Evolutionary conservation across 2,797 vertebrate genomes (phyloP), one percentile per base, ranked within the genome.

Genomic region (Podarcis siculus): DNA sequence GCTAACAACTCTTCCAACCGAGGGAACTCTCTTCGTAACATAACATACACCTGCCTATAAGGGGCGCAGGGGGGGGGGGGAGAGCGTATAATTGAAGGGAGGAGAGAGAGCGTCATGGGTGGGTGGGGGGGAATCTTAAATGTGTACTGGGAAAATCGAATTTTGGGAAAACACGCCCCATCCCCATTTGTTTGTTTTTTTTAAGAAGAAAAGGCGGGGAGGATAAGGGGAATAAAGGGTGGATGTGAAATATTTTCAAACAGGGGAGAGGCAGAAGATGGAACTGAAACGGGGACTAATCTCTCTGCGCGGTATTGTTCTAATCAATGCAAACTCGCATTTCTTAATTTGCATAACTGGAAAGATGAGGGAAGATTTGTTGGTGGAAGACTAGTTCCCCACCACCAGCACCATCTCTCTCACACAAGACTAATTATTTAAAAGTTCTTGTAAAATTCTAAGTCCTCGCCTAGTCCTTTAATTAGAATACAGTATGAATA

Each of bases 401-500:
- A 95, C 75, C 42, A 27, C 75, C 12, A 15, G 93, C 85, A 95
- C 90, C 91, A 92, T 93, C 90, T 93, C 92, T 77, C 30, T n/a
- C 42, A 27, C 39, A 67, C 30, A 94, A 95, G 95, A 90, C 93
- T 97, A 96, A 96, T 97, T 97, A 97, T 97, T 97, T 97, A 95
- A 95, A 97, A 97, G 95, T 97, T 96, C 92, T 92, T 96, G 95
- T 91, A 95, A 94, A 96, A 96, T 95, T 55, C 91, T 85, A 95
- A 96, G 94, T 89, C 93, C 90, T 87, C 94, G 90, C 91, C 91
- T 91, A 58, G 96, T 95, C 91, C 95, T 97, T 97, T 97, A 96
- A 97, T 97, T 97, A 97, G 95, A 97, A 97, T 96, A 97, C 96
- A 92, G 91, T 89, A 90, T 94, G 96, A 97, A 95, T 92, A 96